These are phyloP conservation scores for Paedocypris micromegethes DNA, from an alignment of 2,797 vertebrate genomes.

Conservation along the genomic window DNA sequence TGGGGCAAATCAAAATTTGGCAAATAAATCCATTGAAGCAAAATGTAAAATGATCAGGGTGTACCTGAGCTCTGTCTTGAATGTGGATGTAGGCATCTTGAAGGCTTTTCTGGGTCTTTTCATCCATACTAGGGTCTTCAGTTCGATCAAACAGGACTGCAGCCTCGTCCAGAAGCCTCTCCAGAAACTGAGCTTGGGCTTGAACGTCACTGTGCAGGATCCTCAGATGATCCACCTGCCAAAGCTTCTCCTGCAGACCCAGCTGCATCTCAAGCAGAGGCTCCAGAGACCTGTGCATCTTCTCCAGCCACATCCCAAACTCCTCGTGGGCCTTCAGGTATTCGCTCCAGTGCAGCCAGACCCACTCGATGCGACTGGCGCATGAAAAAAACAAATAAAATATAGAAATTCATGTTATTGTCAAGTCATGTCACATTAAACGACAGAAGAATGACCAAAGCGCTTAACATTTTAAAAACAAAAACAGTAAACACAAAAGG, in stretches of 20 bases:
- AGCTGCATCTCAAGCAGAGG: conserved; percentile 78
- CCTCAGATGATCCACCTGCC: conserved; percentile 82
- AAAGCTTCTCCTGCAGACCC: conserved; percentile 85
- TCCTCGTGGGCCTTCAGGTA: conserved; percentile 86
- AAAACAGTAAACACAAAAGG: no score
- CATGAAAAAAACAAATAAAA: neutral
- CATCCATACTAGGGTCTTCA: conserved; percentile 81
- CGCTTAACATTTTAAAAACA: no score
- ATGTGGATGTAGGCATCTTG: conserved; percentile 73
- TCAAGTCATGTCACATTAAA: no score
- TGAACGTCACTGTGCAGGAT: conserved; percentile 75
- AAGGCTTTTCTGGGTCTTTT: conserved; percentile 72
- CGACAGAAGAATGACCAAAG: no score
- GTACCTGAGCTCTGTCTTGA: conserved; percentile 77
- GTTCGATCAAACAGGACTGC: conserved; percentile 76
- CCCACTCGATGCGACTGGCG: conserved; percentile 92
- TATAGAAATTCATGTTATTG: neutral
- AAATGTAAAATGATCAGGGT: conserved; percentile 6
- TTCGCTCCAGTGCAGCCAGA: conserved; percentile 95
- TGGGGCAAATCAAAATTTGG: no score
- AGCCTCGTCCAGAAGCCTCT: conserved; percentile 85
- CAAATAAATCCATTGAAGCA: neutral
- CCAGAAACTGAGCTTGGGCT: conserved; percentile 73
- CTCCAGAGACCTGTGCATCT: conserved; percentile 71
- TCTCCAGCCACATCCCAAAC: conserved; percentile 80